Percentiles rank a stretch among this genome's conserved stretches.
Evolutionary conservation across 2,797 vertebrate species (phyloP).

Genomic region (Enteromius anoplus): DNA sequence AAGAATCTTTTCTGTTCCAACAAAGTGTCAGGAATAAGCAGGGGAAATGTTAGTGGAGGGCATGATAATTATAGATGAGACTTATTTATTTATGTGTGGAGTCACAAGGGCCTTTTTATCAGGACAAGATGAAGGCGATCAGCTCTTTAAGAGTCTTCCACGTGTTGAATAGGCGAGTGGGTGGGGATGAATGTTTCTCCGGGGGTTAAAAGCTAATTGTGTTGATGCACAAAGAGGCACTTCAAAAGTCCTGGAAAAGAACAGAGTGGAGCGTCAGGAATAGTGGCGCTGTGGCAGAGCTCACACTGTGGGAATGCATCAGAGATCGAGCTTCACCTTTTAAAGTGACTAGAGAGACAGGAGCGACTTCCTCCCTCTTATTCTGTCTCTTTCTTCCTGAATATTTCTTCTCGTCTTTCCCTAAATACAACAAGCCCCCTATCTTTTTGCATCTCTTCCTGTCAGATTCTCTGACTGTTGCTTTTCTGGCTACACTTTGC

Average conservation of each 20-base stretch:
- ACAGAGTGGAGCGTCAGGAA: conserved; percentile 41
- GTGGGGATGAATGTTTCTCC: conserved; percentile 46
- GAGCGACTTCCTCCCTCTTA: conserved; percentile 30
- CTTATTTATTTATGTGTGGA: conserved; percentile 57
- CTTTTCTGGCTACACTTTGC: conserved; percentile 22
- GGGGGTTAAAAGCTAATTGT: conserved; percentile 60
- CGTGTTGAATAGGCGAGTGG: conserved; percentile 55
- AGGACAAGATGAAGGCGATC: conserved; percentile 42
- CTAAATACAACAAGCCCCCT: conserved; percentile 1
- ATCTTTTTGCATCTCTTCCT: neutral
- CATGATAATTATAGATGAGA: conserved; percentile 64
- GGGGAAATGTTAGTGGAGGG: conserved; percentile 52
- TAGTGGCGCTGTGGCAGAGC: conserved; percentile 39
- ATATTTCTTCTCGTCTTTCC: neutral
- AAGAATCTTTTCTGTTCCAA: conserved; percentile 51
- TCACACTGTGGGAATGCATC: conserved; percentile 45
- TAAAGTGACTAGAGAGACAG: conserved; percentile 44
- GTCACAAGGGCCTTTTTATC: conserved; percentile 33
- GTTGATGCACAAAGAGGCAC: conserved; percentile 57
- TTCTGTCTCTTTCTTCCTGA: conserved; percentile 13
- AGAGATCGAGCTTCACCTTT: conserved; percentile 47
- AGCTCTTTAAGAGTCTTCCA: conserved; percentile 51
- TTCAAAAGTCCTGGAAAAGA: conserved; percentile 54
- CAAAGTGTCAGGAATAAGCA: conserved; percentile 31
- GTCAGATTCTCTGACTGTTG: conserved; percentile 27